phyloP scores from a whole-genome alignment of 2,888 invertebrate species.

The Sceliomorpha sp. region DNA sequence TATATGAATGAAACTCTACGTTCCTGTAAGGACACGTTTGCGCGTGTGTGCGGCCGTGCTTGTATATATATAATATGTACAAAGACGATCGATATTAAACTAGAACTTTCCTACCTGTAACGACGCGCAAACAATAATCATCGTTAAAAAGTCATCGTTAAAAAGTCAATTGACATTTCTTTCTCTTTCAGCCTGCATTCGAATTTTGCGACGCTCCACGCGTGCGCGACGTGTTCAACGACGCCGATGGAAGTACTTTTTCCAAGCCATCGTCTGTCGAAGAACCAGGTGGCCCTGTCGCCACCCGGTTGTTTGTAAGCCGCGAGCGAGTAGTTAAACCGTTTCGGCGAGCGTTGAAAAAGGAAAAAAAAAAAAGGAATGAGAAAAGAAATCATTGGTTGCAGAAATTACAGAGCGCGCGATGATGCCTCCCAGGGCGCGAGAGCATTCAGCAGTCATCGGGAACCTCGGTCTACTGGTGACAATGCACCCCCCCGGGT shows the following conservation, averaged over 20 bases:
- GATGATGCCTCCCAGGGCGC: constrained; percentile 78
- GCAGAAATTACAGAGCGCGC: constrained; percentile 77
- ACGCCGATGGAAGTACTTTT: too few species aligned
- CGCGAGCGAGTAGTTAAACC: constrained; percentile 58
- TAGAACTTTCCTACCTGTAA: too few species aligned
- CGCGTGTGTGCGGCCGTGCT: too few species aligned
- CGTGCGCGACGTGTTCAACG: constrained; percentile 19
- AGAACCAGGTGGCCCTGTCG: constrained; percentile 72
- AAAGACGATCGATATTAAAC: too few species aligned
- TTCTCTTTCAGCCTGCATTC: constrained; percentile 7
- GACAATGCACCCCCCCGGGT: constrained; percentile 75
- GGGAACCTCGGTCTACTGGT: constrained; percentile 72
- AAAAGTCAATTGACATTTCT: too few species aligned
- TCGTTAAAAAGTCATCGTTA: too few species aligned
- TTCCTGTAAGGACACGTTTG: too few species aligned
- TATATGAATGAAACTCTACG: too few species aligned
- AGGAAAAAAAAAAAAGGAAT: constrained; percentile 30
- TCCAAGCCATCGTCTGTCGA: constrained; percentile 60
- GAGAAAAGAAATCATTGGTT: constrained; percentile 68
- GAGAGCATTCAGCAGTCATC: constrained; percentile 71
- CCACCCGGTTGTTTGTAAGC: constrained; percentile 73
- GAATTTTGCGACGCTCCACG: constrained; percentile 3
- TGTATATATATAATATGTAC: too few species aligned
- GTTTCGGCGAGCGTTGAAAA: constrained; percentile 40
- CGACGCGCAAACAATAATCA: too few species aligned